A percentile compares a stretch with the other conserved stretches of the same genome.
These are phyloP conservation scores for Jaculus jaculus DNA, from an alignment of 2,113 vertebrate species.

Conservation along the genomic window DNA sequence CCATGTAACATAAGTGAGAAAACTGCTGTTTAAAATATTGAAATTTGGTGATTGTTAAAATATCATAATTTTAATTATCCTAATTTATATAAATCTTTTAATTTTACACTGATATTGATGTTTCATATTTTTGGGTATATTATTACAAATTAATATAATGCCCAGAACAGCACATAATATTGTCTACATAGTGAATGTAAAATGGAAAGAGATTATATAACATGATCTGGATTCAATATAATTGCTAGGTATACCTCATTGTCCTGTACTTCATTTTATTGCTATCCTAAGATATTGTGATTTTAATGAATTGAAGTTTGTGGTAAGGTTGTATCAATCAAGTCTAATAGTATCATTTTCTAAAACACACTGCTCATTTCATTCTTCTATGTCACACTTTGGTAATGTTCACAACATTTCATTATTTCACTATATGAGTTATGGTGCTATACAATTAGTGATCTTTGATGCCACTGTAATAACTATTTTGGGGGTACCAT, in stretches of 20 bases:
- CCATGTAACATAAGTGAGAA: not conserved
- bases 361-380: not conserved
- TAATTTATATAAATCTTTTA: not conserved
- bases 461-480: not conserved
- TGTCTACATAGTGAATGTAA: not conserved
- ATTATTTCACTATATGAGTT: not conserved
- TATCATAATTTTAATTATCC: conserved; percentile 4
- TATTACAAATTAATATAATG: conserved; percentile 17
- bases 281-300: not conserved
- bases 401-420: not conserved
- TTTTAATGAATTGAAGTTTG: not conserved
- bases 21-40: not conserved
- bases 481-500: not conserved
- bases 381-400: not conserved
- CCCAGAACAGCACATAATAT: not conserved
- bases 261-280: not conserved
- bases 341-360: not conserved
- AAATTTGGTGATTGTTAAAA: not conserved
- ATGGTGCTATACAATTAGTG: not conserved
- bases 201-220: not conserved
- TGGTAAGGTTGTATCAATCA: not conserved
- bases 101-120: not conserved
- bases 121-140: not conserved
- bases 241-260: not conserved
- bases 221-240: conserved; percentile 29